Conservation (phyloP, 2,888 invertebrate species). For the Apotomis turbidana region DNA sequence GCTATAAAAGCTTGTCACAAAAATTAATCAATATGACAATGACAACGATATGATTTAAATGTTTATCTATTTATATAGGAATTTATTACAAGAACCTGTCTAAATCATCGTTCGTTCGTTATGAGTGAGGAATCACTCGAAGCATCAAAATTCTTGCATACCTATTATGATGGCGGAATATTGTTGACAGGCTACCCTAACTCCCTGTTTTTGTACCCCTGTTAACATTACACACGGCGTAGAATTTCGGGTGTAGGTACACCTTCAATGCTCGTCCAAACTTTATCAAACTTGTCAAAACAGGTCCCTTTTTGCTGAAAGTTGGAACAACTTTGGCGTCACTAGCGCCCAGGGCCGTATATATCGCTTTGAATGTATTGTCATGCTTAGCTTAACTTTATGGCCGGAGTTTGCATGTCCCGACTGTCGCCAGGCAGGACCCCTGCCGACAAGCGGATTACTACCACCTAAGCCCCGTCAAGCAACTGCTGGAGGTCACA, state of each 20-base stretch:
- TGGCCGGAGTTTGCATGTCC: conserved; percentile 23
- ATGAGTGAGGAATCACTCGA: too few species aligned
- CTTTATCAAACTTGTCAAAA: conserved; percentile 36
- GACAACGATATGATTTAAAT: too few species aligned
- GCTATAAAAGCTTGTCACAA: too few species aligned
- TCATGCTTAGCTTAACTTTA: conserved; percentile 30
- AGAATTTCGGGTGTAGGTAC: conserved; percentile 26
- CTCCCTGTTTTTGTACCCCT: conserved; percentile 12
- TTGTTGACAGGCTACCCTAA: background rate
- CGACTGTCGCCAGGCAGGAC: conserved; percentile 36
- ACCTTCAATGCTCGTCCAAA: conserved; percentile 36
- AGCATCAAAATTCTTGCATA: background rate
- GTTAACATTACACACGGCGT: conserved; percentile 7
- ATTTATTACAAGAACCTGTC: too few species aligned
- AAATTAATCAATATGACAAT: too few species aligned
- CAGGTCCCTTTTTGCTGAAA: conserved; percentile 29
- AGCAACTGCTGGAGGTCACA: conserved; percentile 48
- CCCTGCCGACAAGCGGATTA: conserved; percentile 62
- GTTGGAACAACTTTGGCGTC: conserved; percentile 23
- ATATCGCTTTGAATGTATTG: conserved; percentile 33
- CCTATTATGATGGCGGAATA: background rate
- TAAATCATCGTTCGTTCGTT: too few species aligned
- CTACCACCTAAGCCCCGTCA: conserved; percentile 54
- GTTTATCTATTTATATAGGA: too few species aligned
- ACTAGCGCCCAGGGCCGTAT: conserved; percentile 14